Percentiles rank a stretch among this genome's conserved stretches.
phyloP scores from a whole-genome alignment of 2,888 invertebrate genomes.

The Andrena trimmerana region DNA sequence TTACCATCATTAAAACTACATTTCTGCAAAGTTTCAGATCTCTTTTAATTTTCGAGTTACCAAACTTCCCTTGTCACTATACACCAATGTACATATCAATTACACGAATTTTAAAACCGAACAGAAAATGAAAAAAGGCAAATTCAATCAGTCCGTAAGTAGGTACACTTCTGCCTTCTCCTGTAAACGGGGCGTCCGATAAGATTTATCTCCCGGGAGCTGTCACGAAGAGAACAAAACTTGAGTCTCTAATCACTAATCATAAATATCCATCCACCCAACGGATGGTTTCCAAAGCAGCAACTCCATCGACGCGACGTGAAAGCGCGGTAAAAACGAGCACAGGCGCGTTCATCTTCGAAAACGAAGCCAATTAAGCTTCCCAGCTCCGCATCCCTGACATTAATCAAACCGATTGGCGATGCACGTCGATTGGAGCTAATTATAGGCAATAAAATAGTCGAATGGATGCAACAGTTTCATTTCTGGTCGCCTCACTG shows the following conservation, averaged over 20 bases:
- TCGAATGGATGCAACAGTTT: background rate
- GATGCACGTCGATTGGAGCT: constrained; percentile 16
- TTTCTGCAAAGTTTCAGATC: too few relatives aligned
- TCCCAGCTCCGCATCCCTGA: constrained; percentile 20
- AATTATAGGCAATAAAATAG: constrained; percentile 25
- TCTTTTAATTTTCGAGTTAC: too few relatives aligned
- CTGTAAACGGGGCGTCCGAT: constrained; percentile 13
- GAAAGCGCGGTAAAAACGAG: constrained; percentile 19
- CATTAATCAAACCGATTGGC: constrained; percentile 40
- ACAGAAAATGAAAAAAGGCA: background rate
- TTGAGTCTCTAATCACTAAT: constrained; percentile 13
- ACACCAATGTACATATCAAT: background rate
- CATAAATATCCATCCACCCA: constrained; percentile 22
- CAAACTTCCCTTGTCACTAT: too few relatives aligned
- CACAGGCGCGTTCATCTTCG: background rate
- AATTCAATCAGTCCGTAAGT: background rate
- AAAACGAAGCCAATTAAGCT: constrained; percentile 1
- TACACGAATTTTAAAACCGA: background rate
- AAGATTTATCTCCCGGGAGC: background rate
- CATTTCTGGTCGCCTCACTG: background rate
- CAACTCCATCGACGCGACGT: constrained; percentile 5
- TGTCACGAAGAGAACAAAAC: background rate
- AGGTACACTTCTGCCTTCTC: background rate
- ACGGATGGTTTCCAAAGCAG: constrained; percentile 7
- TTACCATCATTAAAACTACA: too few relatives aligned